Percentiles rank a stretch among this genome's conserved stretches.
phyloP scores from a whole-genome alignment of 2,113 vertebrate species.

The Oenanthe melanoleuca region DNA sequence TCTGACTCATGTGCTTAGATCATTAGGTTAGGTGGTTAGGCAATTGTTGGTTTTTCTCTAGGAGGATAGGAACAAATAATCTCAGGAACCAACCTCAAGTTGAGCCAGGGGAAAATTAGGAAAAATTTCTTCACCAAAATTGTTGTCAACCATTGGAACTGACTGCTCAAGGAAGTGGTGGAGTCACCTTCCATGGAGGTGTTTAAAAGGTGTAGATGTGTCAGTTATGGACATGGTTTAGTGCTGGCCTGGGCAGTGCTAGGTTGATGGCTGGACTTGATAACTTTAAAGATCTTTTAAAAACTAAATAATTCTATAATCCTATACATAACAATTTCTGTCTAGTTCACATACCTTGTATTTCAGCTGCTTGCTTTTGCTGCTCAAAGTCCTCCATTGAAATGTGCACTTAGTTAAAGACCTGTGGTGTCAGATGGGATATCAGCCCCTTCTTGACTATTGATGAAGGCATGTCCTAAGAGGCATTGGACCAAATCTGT shows the following conservation, averaged over 20 bases:
- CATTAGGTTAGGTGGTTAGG: too few species aligned
- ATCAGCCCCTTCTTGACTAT: background rate
- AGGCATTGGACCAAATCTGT: background rate
- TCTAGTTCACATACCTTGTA: background rate
- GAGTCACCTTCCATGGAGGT: background rate
- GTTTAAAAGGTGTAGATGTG: background rate
- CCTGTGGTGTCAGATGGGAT: background rate
- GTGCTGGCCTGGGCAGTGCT: background rate
- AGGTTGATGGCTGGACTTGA: background rate
- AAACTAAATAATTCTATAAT: background rate
- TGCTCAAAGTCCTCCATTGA: background rate
- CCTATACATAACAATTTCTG: background rate
- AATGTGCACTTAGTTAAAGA: background rate
- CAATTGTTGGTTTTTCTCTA: background rate
- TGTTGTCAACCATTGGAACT: background rate
- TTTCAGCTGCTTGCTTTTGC: background rate
- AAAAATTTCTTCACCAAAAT: background rate
- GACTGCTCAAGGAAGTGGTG: background rate
- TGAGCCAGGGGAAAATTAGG: background rate
- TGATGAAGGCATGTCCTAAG: background rate
- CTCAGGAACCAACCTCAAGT: background rate
- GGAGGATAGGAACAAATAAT: background rate
- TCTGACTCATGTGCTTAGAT: background rate
- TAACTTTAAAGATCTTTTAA: background rate
- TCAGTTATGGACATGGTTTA: background rate